Percentiles rank a stretch among this genome's conserved stretches.
Evolutionary conservation across 2,113 vertebrate genomes (phyloP).

Genomic region (Madoqua kirkii): DNA sequence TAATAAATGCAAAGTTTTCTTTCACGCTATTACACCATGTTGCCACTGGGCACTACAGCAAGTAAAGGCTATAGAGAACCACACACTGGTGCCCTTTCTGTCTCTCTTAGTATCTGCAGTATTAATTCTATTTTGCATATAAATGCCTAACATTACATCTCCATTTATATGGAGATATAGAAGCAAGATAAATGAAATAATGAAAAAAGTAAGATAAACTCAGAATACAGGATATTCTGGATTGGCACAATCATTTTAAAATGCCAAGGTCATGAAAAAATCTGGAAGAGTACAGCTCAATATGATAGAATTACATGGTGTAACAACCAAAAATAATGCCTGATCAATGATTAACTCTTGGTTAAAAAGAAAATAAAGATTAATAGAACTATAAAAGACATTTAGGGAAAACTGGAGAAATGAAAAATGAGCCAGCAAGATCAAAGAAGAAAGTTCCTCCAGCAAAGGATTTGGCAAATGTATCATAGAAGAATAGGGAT

Average conservation of each 20-base stretch:
- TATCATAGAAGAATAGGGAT: not conserved
- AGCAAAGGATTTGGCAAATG: not conserved
- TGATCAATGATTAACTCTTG: not conserved
- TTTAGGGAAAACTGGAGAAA: not conserved
- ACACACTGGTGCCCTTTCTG: rapidly evolving
- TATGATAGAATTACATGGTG: not conserved
- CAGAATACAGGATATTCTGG: not conserved
- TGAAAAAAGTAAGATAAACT: not conserved
- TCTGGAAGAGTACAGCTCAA: rapidly evolving
- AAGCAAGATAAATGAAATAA: not conserved
- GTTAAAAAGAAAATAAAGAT: not conserved
- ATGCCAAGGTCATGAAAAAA: not conserved
- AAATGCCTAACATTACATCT: not conserved
- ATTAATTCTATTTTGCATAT: not conserved
- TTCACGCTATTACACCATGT: not conserved
- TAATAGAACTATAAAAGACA: not conserved
- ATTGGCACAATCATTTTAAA: not conserved
- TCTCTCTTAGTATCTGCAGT: not conserved
- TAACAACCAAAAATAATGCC: not conserved
- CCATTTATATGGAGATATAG: not conserved
- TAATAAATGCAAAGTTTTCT: not conserved
- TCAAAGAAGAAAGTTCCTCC: not conserved
- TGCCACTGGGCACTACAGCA: not conserved
- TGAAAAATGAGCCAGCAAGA: not conserved
- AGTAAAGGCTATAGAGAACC: not conserved